phyloP scores from a whole-genome alignment of 2,113 vertebrate genomes.

The Serilophus lunatus region DNA sequence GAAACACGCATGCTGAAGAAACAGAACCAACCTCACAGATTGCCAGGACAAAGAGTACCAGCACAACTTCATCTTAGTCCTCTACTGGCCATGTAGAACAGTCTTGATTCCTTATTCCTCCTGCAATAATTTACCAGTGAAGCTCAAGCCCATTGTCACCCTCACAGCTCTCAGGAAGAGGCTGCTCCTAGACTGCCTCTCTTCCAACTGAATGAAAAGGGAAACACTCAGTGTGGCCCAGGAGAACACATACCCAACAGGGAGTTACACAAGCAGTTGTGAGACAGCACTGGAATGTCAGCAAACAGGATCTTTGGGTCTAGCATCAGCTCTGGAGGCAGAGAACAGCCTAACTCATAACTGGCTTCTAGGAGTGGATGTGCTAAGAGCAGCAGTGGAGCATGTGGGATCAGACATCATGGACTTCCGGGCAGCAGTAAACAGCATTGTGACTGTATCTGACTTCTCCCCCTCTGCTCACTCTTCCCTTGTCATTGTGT shows the following conservation, averaged over 20 bases:
- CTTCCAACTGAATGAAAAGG: not conserved
- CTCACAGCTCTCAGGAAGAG: not conserved
- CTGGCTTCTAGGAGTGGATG: not conserved
- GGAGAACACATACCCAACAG: not conserved
- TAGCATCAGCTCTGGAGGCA: not conserved
- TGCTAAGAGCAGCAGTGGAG: not conserved
- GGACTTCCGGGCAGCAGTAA: not conserved
- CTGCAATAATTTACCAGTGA: not conserved
- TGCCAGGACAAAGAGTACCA: not conserved
- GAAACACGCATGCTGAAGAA: accelerated
- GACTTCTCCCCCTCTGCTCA: not conserved
- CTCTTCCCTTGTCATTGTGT: not conserved
- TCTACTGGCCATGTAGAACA: not conserved
- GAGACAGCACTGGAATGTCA: constrained; percentile 25
- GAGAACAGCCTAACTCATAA: not conserved
- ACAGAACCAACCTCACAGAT: not conserved
- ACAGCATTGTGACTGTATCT: not conserved
- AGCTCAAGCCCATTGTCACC: not conserved
- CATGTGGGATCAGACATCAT: not conserved
- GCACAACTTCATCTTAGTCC: not conserved
- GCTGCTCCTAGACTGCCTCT: not conserved
- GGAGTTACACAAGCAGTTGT: not conserved
- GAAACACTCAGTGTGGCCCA: not conserved
- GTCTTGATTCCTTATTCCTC: not conserved
- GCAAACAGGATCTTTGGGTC: constrained; percentile 46